Conservation (phyloP, 2,797 vertebrate genomes). For the Danio tinwini region DNA sequence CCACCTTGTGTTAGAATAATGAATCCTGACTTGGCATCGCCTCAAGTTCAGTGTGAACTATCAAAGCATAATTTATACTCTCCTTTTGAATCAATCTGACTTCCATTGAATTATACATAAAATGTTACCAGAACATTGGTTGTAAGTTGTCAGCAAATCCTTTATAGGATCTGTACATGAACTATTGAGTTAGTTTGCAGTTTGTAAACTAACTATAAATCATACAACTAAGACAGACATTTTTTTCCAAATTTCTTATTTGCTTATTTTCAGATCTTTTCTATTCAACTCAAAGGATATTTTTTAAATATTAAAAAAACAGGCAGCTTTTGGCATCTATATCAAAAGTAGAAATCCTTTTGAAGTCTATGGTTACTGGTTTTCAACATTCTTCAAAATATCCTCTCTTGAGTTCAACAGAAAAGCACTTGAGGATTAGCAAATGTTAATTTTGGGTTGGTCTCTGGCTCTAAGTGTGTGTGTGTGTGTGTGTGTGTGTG, state of each 20-base stretch:
- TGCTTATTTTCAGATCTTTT: too few species aligned
- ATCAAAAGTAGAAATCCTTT: too few species aligned
- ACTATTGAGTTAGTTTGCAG: not conserved
- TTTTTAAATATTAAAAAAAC: too few species aligned
- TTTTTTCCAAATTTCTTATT: too few species aligned
- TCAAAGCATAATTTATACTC: slow-evolving; percentile 30
- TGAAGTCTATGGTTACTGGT: too few species aligned
- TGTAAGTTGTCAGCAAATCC: slow-evolving; percentile 1
- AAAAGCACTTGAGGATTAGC: too few species aligned
- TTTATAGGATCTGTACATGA: not conserved
- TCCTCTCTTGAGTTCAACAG: too few species aligned
- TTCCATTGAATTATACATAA: slow-evolving; percentile 9
- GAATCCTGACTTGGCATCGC: not conserved
- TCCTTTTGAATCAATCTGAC: slow-evolving; percentile 21
- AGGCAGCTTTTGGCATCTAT: too few species aligned
- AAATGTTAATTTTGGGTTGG: too few species aligned
- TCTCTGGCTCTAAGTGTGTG: not conserved
- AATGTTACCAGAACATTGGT: slow-evolving; percentile 23
- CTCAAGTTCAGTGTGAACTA: slow-evolving; percentile 17
- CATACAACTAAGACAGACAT: slow-evolving; percentile 7
- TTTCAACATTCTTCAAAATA: too few species aligned
- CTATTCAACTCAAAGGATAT: too few species aligned
- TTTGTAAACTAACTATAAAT: slow-evolving; percentile 1
- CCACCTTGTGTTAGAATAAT: slow-evolving; percentile 58
- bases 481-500: not conserved